Evolutionary conservation across 1,140 invertebrate genomes (phyloP), one percentile per base, ranked within the genome.

Genomic region (Apis dorsata): DNA sequence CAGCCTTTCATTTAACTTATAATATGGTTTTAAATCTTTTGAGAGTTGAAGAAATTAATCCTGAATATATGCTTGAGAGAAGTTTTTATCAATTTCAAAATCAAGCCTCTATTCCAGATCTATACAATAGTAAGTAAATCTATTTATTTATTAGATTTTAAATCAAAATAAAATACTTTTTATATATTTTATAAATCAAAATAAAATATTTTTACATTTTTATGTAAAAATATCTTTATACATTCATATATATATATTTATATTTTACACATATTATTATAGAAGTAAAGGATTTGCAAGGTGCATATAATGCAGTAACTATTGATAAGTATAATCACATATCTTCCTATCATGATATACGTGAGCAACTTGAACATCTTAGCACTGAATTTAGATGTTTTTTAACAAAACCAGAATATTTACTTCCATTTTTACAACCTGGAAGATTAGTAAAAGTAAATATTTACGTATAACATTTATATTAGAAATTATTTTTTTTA

Each of bases 81-180:
- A 99, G 98, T 90, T 99, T 99, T 93, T 99, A 97, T 94, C 99
- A 99, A 93, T 99, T 99, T 92, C 99, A 99, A 94, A 99, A 99
- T 94, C 99, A 99, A 94, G 96, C 98, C 0, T 95, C 96, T 34
- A 98, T 99, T 89, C 99, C 99, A 8, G 95, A 96, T 70, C 95
- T 99, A 10, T 96, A 97, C 90, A 96, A 98, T 79, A 97, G 97
- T 98, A 95, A 95, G 95, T 94, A 86, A 8, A 70, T 55, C 13
- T 66, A 71, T 80, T 79, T 1, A 0, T 5, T 5, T 59, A 44
- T 77, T 69, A 59, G 12, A 24, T 60, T 59, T 60, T 69, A 77
- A 17, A 55, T 55, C 70, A 9, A 12, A 51, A 68, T 59, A 60
- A 59, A 65, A 73, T 73, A 28, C n/a, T 60, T 60, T 51, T 51